Conservation (phyloP, 2,113 vertebrate genomes). For the Columba janthina region DNA sequence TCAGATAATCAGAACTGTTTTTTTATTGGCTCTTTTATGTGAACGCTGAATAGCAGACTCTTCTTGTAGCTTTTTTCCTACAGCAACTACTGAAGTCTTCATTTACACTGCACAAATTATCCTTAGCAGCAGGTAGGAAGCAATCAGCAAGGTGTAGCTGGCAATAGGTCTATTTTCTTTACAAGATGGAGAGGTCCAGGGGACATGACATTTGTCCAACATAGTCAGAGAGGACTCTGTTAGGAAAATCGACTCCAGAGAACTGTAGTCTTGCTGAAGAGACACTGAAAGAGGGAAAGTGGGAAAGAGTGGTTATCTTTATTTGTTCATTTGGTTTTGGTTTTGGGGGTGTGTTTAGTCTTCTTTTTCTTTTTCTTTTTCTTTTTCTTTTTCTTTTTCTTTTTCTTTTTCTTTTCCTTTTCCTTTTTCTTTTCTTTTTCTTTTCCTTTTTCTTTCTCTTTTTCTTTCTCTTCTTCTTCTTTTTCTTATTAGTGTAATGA, state of each 20-base stretch:
- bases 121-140: constrained; percentile 69
- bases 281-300: background rate
- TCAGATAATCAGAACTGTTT: constrained; percentile 18
- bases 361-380: background rate
- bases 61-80: constrained; percentile 25
- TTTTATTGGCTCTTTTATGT: constrained; percentile 13
- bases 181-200: constrained; percentile 38
- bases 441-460: background rate
- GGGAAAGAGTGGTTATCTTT: background rate
- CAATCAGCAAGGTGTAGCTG: constrained; percentile 64
- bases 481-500: background rate
- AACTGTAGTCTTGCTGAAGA: constrained; percentile 13
- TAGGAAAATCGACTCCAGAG: constrained; percentile 35
- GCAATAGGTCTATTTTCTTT: constrained; percentile 69
- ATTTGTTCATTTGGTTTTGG: background rate
- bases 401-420: background rate
- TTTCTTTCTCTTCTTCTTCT: background rate
- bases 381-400: background rate
- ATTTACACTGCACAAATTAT: constrained; percentile 74
- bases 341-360: background rate
- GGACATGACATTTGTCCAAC: constrained; percentile 65
- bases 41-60: background rate
- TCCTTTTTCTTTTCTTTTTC: background rate
- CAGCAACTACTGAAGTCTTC: constrained; percentile 64
- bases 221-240: constrained; percentile 6